A percentile compares a stretch with the other conserved stretches of the same genome.
These are phyloP conservation scores for Bubo scandiacus DNA, from an alignment of 2,113 vertebrate genomes.

Conservation along the genomic window DNA sequence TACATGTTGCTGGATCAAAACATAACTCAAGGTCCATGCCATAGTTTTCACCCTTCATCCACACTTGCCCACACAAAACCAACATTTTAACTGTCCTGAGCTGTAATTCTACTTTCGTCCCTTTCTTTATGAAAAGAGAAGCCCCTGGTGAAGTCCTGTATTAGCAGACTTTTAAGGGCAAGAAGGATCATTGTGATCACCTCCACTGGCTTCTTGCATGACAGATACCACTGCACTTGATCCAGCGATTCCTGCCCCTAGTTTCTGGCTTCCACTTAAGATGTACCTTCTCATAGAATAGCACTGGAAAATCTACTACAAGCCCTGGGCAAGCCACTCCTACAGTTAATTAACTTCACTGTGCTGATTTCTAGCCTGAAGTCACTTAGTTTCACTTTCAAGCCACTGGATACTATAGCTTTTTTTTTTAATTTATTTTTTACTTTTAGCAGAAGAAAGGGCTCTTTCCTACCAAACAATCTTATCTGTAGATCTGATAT, in stretches of 20 bases:
- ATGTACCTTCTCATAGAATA: neutral
- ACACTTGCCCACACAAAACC: neutral
- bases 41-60: neutral
- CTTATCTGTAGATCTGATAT: neutral
- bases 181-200: neutral
- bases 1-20: neutral
- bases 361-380: neutral
- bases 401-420: rapidly evolving
- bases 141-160: neutral
- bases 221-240: neutral
- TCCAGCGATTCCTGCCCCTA: neutral
- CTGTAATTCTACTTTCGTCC: neutral
- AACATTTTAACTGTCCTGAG: neutral
- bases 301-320: neutral
- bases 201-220: neutral
- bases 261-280: neutral
- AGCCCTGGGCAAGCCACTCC: neutral
- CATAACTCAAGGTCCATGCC: neutral
- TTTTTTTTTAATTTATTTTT: no score
- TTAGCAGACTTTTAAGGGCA: neutral
- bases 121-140: neutral
- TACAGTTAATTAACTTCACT: neutral
- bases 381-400: neutral
- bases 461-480: neutral
- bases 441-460: neutral